Base-by-base conservation (phyloP, 1,140 invertebrate genomes). In the Neuroterus valhalla region DNA sequence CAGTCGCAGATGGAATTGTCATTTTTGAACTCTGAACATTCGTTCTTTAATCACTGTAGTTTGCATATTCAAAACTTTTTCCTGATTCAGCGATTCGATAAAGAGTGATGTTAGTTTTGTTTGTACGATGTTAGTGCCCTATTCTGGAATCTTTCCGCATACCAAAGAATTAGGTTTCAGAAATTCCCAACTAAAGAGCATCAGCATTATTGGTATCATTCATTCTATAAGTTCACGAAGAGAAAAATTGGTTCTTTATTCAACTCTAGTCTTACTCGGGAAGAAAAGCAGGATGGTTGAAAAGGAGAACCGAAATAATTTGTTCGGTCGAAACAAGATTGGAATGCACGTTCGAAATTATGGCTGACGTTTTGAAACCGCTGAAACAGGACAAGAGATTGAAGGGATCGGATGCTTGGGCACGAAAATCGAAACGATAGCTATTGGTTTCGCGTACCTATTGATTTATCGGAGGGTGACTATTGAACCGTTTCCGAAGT, bases 391-490 rank as follows among this genome's bases (percentile, higher is more conserved):
- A 84, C 79, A 74, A 75, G 82, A 81, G 83, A 84, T 85, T 84
- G 75, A 86, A 82, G 82, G 82, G 74, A 68, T 14, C 81, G 78
- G 76, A 78, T 83, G 81, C 82, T 77, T 80, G 77, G 79, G 82
- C 84, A 87, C 82, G 82, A 82, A 87, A 87, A 84, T 86, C 81
- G 83, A 85, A 84, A 83, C 77, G 78, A 72, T 84, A 87, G 86
- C 79, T 82, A 86, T 84, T 83, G 83, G 78, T 78, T 79, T 76
- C 72, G 77, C 78, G 73, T 84, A 73, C 26, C 75, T 78, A 86
- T 83, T 79, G 85, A 87, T 87, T 86, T 87, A 87, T 87, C 79
- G 84, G 75, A 43, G 78, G 77, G 72, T 80, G 71, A 80, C 82
- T 81, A 77, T 74, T 78, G 75, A 81, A 82, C 83, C 84, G 82